These are phyloP conservation scores for Scomber scombrus DNA, from an alignment of 2,113 vertebrate species.

Conservation along the genomic window DNA sequence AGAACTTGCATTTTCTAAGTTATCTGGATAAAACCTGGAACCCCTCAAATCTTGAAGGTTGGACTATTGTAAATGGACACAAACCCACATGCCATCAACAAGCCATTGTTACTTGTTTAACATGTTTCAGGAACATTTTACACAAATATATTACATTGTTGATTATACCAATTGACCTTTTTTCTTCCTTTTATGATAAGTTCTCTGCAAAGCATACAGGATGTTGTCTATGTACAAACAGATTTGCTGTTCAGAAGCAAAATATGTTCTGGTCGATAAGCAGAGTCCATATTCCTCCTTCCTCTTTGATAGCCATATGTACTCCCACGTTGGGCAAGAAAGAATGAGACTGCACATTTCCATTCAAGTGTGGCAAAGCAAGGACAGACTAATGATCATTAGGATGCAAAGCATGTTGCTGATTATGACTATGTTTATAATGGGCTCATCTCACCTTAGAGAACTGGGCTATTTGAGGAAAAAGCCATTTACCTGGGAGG, in stretches of 20 bases:
- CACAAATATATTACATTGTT: not conserved
- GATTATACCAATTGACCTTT: conserved; percentile 29
- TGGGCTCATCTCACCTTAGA: conserved; percentile 66
- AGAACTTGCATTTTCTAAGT: too few relatives aligned
- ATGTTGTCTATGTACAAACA: conserved; percentile 31
- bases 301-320: conserved; percentile 26
- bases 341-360: conserved; percentile 26
- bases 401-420: conserved; percentile 68
- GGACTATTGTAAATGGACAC: too few relatives aligned
- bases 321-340: conserved; percentile 22
- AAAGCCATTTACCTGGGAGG: conserved; percentile 64
- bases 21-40: too few relatives aligned
- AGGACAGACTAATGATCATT: conserved; percentile 61
- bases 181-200: conserved; percentile 11
- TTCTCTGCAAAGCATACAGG: not conserved
- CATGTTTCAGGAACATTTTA: too few relatives aligned
- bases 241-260: conserved; percentile 18
- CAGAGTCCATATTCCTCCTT: conserved; percentile 16
- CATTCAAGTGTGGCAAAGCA: conserved; percentile 65
- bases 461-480: conserved; percentile 61
- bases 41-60: too few relatives aligned
- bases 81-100: too few relatives aligned
- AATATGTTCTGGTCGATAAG: conserved; percentile 27
- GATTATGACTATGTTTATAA: conserved; percentile 70
- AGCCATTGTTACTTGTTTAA: too few relatives aligned